phyloP scores from a whole-genome alignment of 2,113 vertebrate species.

The Glaucidium brasilianum region DNA sequence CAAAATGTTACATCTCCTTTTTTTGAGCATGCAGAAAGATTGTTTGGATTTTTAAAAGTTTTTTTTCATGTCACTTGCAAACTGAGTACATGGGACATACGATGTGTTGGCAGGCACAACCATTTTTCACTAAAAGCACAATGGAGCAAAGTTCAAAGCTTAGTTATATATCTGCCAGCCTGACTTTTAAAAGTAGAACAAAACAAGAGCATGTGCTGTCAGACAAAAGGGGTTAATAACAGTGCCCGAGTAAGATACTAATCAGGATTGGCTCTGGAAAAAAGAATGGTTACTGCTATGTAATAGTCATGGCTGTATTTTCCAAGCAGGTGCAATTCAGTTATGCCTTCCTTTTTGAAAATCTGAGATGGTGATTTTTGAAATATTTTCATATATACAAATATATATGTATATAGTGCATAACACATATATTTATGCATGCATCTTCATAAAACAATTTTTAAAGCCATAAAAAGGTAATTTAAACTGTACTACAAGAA shows the following conservation, averaged over 20 bases:
- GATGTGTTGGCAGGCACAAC: neutral
- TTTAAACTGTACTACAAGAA: neutral
- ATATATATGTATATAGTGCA: neutral
- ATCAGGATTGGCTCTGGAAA: neutral
- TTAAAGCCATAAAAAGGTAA: neutral
- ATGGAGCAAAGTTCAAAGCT: neutral
- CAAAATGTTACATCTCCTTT: neutral
- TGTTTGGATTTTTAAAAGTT: neutral
- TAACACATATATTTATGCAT: neutral
- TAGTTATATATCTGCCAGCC: neutral
- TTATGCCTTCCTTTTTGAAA: neutral
- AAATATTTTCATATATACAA: neutral
- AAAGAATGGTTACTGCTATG: neutral
- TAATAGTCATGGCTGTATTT: neutral
- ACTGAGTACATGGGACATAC: neutral
- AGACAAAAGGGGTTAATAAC: neutral
- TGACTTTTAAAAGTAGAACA: neutral
- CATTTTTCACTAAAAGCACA: neutral
- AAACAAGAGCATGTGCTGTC: neutral
- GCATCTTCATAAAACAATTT: neutral
- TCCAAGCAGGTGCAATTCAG: neutral
- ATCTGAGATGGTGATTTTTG: neutral
- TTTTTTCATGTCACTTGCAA: neutral
- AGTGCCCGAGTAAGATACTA: neutral
- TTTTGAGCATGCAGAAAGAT: neutral